A percentile compares a stretch with the other conserved stretches of the same genome.
These are phyloP conservation scores for Venturia canescens DNA, from an alignment of 1,140 invertebrate genomes.

Conservation along the genomic window DNA sequence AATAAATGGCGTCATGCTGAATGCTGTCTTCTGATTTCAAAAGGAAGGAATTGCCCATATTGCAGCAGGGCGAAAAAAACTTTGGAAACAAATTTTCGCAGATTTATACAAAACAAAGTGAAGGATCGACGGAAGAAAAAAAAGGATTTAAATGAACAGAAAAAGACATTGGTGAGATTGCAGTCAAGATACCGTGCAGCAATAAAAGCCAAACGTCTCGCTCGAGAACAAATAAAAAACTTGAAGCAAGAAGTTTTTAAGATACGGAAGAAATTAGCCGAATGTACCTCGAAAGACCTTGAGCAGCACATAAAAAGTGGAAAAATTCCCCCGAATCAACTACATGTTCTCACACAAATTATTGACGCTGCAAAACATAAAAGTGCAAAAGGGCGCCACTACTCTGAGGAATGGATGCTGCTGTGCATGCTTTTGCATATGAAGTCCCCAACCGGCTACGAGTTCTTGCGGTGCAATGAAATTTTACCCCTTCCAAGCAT, in stretches of 20 bases:
- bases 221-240: slow-evolving; percentile 1
- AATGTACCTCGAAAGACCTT: slow-evolving; percentile 7
- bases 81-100: slow-evolving; percentile 10
- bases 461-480: slow-evolving; percentile 43
- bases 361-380: slow-evolving; percentile 44
- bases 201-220: slow-evolving; percentile 8
- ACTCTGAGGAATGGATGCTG: slow-evolving; percentile 49
- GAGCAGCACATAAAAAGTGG: not conserved
- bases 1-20: slow-evolving; percentile 3
- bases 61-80: slow-evolving; percentile 21
- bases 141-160: not conserved
- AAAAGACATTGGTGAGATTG: not conserved
- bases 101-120: slow-evolving; percentile 11
- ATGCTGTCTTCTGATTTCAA: slow-evolving; percentile 18
- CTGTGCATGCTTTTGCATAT: slow-evolving; percentile 43
- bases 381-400: slow-evolving; percentile 46
- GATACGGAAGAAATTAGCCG: not conserved
- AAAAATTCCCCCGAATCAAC: slow-evolving; percentile 45
- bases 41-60: not conserved
- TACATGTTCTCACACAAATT: slow-evolving; percentile 40
- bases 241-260: slow-evolving; percentile 14
- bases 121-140: not conserved
- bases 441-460: slow-evolving; percentile 45
- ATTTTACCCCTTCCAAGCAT: slow-evolving; percentile 47
- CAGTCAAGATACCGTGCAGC: not conserved